Evolutionary conservation across 2,888 invertebrate species (phyloP).

Genomic region (Muschampia plurimacula): DNA sequence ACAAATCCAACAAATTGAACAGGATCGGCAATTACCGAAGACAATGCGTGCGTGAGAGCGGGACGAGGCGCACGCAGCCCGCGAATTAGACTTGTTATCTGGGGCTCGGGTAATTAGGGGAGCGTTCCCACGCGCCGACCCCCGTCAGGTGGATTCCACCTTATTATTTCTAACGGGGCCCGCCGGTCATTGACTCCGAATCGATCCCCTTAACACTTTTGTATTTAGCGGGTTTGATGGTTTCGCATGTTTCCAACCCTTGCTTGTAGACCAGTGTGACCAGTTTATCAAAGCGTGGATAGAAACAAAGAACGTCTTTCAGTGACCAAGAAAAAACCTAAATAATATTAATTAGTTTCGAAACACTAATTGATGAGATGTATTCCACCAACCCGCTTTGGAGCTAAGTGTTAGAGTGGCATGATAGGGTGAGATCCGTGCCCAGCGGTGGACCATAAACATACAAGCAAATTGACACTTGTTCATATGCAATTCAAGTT

Average conservation of each 20-base stretch:
- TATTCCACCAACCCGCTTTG: too few relatives aligned
- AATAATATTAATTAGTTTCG: too few relatives aligned
- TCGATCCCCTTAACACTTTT: background rate
- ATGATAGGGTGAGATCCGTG: too few relatives aligned
- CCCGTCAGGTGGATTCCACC: slow-evolving; percentile 58
- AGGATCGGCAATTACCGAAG: slow-evolving; percentile 85
- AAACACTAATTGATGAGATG: too few relatives aligned
- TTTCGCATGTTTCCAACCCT: slow-evolving; percentile 1
- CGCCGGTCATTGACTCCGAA: slow-evolving; percentile 41
- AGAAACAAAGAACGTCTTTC: too few relatives aligned
- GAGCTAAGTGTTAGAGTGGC: too few relatives aligned
- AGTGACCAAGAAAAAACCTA: too few relatives aligned
- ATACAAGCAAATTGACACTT: too few relatives aligned
- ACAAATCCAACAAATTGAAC: slow-evolving; percentile 81
- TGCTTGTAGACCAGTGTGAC: background rate
- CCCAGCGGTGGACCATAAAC: too few relatives aligned
- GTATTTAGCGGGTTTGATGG: background rate
- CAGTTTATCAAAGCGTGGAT: background rate
- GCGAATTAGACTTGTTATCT: slow-evolving; percentile 84
- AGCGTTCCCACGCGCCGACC: slow-evolving; percentile 75
- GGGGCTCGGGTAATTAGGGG: slow-evolving; percentile 78
- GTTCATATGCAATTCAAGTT: background rate
- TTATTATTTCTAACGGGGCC: slow-evolving; percentile 49
- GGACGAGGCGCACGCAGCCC: slow-evolving; percentile 79
- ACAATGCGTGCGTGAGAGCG: slow-evolving; percentile 84